These are phyloP conservation scores for Hetaerina titia DNA, from an alignment of 2,888 invertebrate genomes.

Conservation along the genomic window DNA sequence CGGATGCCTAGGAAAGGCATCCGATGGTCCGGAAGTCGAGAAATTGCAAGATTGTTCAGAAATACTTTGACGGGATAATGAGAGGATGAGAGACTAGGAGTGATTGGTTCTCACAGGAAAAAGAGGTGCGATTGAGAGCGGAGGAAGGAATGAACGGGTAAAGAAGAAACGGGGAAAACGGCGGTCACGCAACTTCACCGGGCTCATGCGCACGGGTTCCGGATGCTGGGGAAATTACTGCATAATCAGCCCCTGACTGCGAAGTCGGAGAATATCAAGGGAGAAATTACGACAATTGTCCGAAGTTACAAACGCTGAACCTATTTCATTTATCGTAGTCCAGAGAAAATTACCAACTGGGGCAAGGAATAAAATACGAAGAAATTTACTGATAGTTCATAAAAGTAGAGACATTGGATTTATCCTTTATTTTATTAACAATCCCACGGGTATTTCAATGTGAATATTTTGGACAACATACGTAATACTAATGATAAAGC, in stretches of 20 bases:
- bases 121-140: not conserved
- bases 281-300: not conserved
- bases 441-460: too few relatives aligned
- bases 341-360: not conserved
- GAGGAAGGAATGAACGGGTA: not conserved
- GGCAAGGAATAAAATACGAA: too few relatives aligned
- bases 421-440: too few relatives aligned
- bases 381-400: too few relatives aligned
- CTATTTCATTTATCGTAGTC: not conserved
- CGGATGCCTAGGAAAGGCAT: not conserved
- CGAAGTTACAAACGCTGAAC: not conserved
- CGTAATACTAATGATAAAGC: too few relatives aligned
- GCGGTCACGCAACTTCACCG: not conserved
- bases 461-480: too few relatives aligned
- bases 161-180: not conserved
- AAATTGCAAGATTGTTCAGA: not conserved
- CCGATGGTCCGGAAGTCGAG: not conserved
- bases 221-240: not conserved
- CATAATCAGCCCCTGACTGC: not conserved
- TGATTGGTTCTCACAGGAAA: not conserved
- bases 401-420: too few relatives aligned
- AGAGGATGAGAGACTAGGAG: not conserved
- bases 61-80: not conserved
- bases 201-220: not conserved
- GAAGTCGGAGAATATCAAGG: not conserved